phyloP scores from a whole-genome alignment of 2,113 vertebrate species.

The Otis tarda region DNA sequence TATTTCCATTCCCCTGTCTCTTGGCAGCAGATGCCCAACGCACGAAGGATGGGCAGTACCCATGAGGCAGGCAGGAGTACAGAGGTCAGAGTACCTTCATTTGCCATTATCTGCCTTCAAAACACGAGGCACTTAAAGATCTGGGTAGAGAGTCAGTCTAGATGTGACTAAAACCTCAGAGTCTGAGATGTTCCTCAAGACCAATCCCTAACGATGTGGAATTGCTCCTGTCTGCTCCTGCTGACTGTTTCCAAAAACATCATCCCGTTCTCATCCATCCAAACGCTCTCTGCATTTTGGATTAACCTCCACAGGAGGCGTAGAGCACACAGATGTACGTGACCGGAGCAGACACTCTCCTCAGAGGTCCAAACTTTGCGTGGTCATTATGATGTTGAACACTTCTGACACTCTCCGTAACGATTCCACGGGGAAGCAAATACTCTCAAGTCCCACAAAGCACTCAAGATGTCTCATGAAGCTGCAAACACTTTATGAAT shows the following conservation, averaged over 20 bases:
- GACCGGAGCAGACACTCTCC: not conserved
- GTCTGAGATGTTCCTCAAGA: not conserved
- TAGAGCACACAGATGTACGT: rapidly evolving
- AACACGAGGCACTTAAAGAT: not conserved
- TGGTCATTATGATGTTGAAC: not conserved
- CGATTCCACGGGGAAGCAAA: not conserved
- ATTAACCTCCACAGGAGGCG: not conserved
- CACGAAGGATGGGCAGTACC: not conserved
- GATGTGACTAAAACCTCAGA: not conserved
- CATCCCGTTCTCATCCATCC: not conserved
- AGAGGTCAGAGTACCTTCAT: not conserved
- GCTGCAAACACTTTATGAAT: not conserved
- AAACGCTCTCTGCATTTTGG: not conserved
- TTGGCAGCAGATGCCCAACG: not conserved
- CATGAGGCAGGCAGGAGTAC: not conserved
- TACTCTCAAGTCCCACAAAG: not conserved
- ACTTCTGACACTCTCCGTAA: not conserved
- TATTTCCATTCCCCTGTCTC: not conserved
- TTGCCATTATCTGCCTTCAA: not conserved
- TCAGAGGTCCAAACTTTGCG: not conserved
- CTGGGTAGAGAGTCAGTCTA: not conserved
- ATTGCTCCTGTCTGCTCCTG: not conserved
- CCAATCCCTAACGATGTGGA: not conserved
- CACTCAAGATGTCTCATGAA: not conserved
- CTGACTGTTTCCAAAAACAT: not conserved